These are phyloP conservation scores for Crotophaga sulcirostris DNA, from an alignment of 2,113 vertebrate genomes.

Conservation along the genomic window DNA sequence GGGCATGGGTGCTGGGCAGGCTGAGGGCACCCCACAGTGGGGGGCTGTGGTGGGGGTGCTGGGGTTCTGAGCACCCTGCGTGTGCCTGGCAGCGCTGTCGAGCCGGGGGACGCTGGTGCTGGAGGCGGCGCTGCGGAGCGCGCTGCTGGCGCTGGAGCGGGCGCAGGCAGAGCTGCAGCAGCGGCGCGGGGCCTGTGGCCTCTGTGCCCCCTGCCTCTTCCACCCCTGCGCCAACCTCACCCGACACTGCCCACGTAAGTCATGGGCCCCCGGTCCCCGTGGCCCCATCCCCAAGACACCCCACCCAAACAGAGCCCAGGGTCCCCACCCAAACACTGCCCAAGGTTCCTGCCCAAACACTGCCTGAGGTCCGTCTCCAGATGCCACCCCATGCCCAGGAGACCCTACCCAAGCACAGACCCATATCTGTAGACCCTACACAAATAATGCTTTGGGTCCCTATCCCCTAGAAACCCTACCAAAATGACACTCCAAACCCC, in stretches of 20 bases:
- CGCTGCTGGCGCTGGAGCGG: constrained; percentile 79
- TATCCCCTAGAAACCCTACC: not conserved
- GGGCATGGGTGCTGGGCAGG: fast-evolving
- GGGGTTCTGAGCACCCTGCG: not conserved
- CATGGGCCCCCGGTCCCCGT: fast-evolving
- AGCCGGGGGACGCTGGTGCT: constrained; percentile 86
- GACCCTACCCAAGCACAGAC: not conserved
- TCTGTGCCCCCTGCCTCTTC: constrained; percentile 84
- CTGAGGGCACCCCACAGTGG: fast-evolving
- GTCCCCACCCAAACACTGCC: not conserved
- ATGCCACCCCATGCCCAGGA: not conserved
- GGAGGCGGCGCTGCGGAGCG: constrained; percentile 82
- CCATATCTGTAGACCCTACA: too few relatives aligned
- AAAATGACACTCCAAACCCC: not conserved
- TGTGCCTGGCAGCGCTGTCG: constrained; percentile 76
- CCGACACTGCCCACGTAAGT: constrained; percentile 73
- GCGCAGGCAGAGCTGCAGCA: constrained; percentile 73
- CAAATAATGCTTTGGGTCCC: too few relatives aligned
- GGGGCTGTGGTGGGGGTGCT: not conserved
- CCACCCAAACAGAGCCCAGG: not conserved
- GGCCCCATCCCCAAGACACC: not conserved
- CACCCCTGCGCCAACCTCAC: constrained; percentile 80
- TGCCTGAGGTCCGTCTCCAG: not conserved
- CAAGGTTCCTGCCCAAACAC: not conserved
- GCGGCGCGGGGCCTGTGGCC: constrained; percentile 69